Percentiles rank a stretch among this genome's conserved stretches.
These are phyloP conservation scores for Teleogryllus oceanicus DNA, from an alignment of 2,888 invertebrate genomes.

Conservation along the genomic window DNA sequence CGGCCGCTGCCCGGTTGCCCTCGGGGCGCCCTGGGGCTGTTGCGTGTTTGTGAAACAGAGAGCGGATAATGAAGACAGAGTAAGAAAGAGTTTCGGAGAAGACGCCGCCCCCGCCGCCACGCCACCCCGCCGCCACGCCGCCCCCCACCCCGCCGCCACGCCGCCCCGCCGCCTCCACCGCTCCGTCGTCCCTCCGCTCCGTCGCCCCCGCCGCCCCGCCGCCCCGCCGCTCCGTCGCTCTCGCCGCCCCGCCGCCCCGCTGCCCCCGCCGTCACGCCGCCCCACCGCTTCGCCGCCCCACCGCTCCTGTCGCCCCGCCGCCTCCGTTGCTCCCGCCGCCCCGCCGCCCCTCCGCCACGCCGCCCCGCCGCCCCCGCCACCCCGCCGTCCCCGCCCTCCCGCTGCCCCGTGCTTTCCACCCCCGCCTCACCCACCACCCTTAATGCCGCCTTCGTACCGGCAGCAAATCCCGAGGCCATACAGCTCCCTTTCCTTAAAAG, in stretches of 20 bases:
- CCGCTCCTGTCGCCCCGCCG: accelerated
- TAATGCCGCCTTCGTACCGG: no score
- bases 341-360: no score
- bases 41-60: slow-evolving; percentile 18
- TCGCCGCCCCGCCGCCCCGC: not conserved
- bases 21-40: not conserved
- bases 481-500: no score
- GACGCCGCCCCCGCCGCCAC: not conserved
- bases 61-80: not conserved
- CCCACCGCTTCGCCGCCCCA: not conserved
- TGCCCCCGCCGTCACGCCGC: not conserved
- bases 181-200: not conserved
- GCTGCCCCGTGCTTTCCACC: no score
- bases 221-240: not conserved
- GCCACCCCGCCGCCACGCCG: no score
- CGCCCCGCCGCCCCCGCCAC: no score
- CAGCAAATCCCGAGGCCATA: no score
- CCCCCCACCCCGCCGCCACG: no score
- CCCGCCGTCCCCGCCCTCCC: no score
- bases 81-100: not conserved
- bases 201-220: not conserved
- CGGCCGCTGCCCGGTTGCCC: not conserved
- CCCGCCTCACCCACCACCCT: no score
- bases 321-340: no score
- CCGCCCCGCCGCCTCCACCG: not conserved